Percentiles rank a stretch among this genome's conserved stretches.
phyloP scores from a whole-genome alignment of 2,797 vertebrate genomes.

The Sciaenops ocellatus region DNA sequence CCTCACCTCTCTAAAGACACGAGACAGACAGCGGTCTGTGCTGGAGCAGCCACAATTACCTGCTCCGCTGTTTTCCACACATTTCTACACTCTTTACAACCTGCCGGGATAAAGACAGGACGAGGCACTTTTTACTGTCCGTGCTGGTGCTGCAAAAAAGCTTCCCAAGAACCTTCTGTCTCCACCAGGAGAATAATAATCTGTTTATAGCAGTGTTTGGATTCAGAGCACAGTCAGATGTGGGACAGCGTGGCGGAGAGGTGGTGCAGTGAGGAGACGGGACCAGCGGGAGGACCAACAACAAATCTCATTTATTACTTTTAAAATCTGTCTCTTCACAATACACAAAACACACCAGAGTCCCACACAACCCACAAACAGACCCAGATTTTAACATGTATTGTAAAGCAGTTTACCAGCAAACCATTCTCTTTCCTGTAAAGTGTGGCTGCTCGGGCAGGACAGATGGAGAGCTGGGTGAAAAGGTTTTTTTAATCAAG shows the following conservation, averaged over 20 bases:
- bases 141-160: constrained; percentile 23
- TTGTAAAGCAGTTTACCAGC: background rate
- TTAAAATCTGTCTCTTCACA: background rate
- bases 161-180: background rate
- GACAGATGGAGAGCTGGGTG: background rate
- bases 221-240: background rate
- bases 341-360: background rate
- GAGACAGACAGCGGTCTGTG: constrained; percentile 12
- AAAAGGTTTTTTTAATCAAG: background rate
- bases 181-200: background rate
- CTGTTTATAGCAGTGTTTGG: constrained; percentile 1
- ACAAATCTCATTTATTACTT: constrained; percentile 6
- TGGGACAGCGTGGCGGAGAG: background rate
- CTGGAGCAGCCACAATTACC: background rate
- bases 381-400: background rate
- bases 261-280: background rate
- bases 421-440: background rate
- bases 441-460: background rate
- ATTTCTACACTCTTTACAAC: constrained; percentile 3
- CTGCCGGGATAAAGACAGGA: constrained; percentile 20
- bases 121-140: background rate
- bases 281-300: background rate
- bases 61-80: background rate
- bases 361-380: background rate
- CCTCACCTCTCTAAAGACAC: constrained; percentile 33